phyloP scores from a whole-genome alignment of 2,113 vertebrate species.

The Prunella fulvescens region DNA sequence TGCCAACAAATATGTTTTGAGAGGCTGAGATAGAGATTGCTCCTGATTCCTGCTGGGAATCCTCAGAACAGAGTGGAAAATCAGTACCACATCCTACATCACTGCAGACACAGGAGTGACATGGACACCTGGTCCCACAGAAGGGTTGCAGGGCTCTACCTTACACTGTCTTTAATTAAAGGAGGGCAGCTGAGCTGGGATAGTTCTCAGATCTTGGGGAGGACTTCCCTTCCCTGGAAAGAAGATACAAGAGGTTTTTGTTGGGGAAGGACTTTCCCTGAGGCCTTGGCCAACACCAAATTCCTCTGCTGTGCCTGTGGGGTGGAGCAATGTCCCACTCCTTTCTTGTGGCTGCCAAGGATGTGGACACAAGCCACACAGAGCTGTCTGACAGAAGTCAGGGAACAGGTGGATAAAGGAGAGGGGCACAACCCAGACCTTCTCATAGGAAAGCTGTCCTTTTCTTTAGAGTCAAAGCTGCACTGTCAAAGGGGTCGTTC shows the following conservation, averaged over 20 bases:
- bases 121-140: not conserved
- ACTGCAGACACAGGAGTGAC: not conserved
- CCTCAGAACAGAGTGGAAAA: not conserved
- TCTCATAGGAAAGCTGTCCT: not conserved
- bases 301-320: not conserved
- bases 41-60: not conserved
- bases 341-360: not conserved
- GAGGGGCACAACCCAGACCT: not conserved
- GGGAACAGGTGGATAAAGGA: not conserved
- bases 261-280: not conserved
- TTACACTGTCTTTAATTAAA: not conserved
- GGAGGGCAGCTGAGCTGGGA: not conserved
- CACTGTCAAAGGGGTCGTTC: not conserved
- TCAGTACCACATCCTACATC: rapidly evolving
- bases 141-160: not conserved
- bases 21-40: not conserved
- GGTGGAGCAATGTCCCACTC: not conserved
- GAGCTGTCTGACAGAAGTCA: not conserved
- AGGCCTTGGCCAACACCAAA: not conserved
- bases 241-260: not conserved
- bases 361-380: rapidly evolving
- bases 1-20: not conserved
- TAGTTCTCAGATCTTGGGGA: not conserved
- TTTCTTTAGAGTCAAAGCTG: not conserved
- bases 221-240: not conserved